Percentiles rank a stretch among this genome's conserved stretches.
Evolutionary conservation across 2,113 vertebrate species (phyloP).

Genomic region (Carlito syrichta): DNA sequence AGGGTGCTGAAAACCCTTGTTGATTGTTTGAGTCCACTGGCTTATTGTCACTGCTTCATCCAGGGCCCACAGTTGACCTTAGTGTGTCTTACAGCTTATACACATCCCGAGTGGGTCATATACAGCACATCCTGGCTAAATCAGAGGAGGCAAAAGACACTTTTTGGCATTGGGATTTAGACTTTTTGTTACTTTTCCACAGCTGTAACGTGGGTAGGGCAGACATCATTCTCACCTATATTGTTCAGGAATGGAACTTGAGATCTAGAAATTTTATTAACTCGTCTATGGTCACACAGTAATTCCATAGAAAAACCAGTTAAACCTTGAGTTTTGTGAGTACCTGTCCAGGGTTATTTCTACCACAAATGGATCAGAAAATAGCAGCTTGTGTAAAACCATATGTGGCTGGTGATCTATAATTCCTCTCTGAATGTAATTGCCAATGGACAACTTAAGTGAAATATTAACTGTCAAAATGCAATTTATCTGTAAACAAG

Average conservation of each 20-base stretch:
- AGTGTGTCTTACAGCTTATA: background rate
- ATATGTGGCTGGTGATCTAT: background rate
- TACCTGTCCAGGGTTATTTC: background rate
- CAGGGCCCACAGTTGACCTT: background rate
- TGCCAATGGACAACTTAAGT: background rate
- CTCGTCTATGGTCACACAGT: background rate
- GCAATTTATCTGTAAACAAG: slow-evolving; percentile 21
- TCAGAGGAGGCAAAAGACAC: background rate
- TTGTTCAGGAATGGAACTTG: background rate
- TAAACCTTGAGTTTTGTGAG: background rate
- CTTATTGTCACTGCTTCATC: background rate
- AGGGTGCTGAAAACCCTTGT: background rate
- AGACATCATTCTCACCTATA: background rate
- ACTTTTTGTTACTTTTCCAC: background rate
- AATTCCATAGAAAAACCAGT: background rate
- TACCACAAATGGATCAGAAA: background rate
- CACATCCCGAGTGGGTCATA: too few species aligned
- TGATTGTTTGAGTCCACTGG: background rate
- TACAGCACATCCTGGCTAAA: too few species aligned
- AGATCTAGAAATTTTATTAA: background rate
- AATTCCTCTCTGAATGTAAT: background rate
- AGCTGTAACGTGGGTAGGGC: background rate
- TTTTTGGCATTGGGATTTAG: background rate
- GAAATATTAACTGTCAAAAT: slow-evolving; percentile 22
- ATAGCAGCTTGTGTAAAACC: background rate